Base-by-base conservation (phyloP, 2,888 invertebrate genomes). In the Ormyrus thymus region DNA sequence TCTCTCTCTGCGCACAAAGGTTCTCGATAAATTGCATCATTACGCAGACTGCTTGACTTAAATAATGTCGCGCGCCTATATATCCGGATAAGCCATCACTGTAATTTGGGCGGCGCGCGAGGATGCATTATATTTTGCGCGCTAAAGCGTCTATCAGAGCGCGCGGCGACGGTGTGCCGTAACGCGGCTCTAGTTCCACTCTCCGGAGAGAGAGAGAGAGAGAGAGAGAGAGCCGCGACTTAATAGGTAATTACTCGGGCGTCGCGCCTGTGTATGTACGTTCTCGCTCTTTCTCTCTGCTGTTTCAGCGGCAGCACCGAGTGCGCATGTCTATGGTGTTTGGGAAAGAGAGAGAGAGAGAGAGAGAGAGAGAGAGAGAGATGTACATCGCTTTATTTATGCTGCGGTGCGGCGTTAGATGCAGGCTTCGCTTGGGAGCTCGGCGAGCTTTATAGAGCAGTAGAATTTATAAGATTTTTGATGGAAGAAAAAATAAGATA, bases 171-270 rank as follows among this genome's bases (percentile, higher is more conserved):
- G 65, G n/a, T 15, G 15, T 29, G 29, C 70, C 53, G 53, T 59
- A 43, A 50, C 68, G 43, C 62, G n/a, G 65, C 73, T 64, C 56
- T 7, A 64, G 53, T 15, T 73, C 29, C 48, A 29, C 66, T 74
- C 66, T 13, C 48, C 45, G 59, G 0, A 62, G 10, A 29, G 29
- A 29, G 29, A 29, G 29, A 29, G 29, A 29, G 29, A 29, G 29
- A 29, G 29, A 29, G 29, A 1, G 29, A 29, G 29, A 29, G 29
- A n/a, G 53, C 53, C 64, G 59, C 59, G 77, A 75, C 80, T 81
- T 81, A 81, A 81, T 78, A 81, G 78, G 77, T 81, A 78, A 81
- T 81, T 81, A 78, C 77, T 68, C 51, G 58, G 56, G 70, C 50
- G 58, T 53, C 62, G 58, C 6, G 13, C 7, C 15, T 58, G 13